Conservation (phyloP, 2,888 invertebrate species). For the Terebella lapidaria region DNA sequence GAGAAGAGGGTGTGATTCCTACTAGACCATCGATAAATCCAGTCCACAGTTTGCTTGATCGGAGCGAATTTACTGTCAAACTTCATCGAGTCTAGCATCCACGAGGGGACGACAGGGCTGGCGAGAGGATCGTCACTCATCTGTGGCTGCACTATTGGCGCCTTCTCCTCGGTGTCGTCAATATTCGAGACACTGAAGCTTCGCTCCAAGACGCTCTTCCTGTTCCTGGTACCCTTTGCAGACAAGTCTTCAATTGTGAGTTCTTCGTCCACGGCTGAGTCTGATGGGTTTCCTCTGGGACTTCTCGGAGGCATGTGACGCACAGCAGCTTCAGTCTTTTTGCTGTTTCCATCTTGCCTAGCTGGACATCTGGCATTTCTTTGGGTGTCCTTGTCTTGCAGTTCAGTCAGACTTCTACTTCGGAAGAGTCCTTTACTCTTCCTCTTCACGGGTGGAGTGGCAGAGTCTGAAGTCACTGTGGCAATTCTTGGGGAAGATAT, state of each 20-base stretch:
- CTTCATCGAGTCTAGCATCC: slow-evolving; percentile 8
- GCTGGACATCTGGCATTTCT: background rate
- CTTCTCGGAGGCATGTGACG: background rate
- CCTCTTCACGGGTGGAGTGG: no score
- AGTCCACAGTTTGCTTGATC: slow-evolving; percentile 6
- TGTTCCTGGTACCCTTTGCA: background rate
- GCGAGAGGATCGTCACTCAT: background rate
- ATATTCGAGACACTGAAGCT: background rate
- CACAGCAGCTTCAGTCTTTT: background rate
- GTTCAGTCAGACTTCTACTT: background rate
- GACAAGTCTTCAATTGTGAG: background rate
- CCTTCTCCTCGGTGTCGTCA: no score
- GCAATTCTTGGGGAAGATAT: background rate
- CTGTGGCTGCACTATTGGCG: no score
- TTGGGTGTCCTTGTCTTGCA: background rate
- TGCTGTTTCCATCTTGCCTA: background rate
- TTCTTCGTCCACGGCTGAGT: background rate
- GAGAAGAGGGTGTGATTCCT: slow-evolving; percentile 2
- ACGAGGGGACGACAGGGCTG: background rate
- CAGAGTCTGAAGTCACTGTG: background rate
- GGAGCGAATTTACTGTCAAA: slow-evolving; percentile 2
- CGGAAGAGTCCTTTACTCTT: background rate
- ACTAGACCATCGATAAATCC: slow-evolving; percentile 8
- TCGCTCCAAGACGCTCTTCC: background rate
- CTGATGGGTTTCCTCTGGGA: background rate